These are phyloP conservation scores for Linnaemya vulpina DNA, from an alignment of 2,888 invertebrate genomes.

Conservation along the genomic window DNA sequence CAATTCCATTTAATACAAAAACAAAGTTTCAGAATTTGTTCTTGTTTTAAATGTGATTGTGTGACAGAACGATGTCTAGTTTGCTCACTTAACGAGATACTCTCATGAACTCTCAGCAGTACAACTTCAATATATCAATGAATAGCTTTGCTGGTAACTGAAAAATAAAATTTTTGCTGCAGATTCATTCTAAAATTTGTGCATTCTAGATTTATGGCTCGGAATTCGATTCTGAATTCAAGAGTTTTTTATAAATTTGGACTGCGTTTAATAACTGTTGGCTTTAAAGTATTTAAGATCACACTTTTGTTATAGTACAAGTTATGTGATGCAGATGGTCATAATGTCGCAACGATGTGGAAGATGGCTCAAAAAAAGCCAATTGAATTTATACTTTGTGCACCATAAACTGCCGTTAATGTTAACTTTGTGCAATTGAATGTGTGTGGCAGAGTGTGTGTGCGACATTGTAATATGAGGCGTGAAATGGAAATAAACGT, in stretches of 20 bases:
- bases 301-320: constrained; percentile 54
- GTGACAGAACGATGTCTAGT: too few species aligned
- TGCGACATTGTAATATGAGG: constrained; percentile 18
- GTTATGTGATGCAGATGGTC: constrained; percentile 52
- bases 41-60: too few species aligned
- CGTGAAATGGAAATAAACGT: constrained; percentile 48
- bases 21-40: too few species aligned
- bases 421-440: neutral
- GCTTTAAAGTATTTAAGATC: constrained; percentile 10
- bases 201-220: constrained; percentile 16
- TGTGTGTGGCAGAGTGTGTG: neutral
- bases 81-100: neutral
- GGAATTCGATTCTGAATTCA: constrained; percentile 31
- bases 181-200: constrained; percentile 1
- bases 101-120: too few species aligned
- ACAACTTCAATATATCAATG: neutral
- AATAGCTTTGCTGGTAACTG: neutral
- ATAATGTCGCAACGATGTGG: constrained; percentile 31
- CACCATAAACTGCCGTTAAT: neutral
- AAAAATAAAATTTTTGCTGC: neutral
- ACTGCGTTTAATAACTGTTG: neutral
- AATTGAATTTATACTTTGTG: neutral
- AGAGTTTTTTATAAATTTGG: constrained; percentile 26
- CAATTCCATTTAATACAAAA: too few species aligned
- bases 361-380: constrained; percentile 27